Base-by-base conservation (phyloP, 2,797 vertebrate species). In the Neomorphus geoffroyi region DNA sequence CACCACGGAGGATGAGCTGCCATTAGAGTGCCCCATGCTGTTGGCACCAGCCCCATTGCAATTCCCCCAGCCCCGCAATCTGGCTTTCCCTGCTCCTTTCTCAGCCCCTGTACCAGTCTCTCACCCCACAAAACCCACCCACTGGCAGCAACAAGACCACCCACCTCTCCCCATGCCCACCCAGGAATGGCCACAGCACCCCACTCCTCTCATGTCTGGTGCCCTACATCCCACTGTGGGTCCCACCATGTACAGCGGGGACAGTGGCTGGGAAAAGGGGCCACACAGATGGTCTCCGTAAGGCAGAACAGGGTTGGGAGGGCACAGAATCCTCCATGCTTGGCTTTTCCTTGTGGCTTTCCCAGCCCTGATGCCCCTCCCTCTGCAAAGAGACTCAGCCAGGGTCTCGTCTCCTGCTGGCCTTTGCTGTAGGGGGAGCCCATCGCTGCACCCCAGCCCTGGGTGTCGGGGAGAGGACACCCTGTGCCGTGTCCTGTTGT, bases 121-220 rank as follows among this genome's bases (percentile, higher is more conserved):
- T 80, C 67, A 23, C 69, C n/a, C 88, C 78, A 87, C 48, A 86
- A 61, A 80, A 93, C 86, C 50, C 80, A 86, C 72, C 70, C 16
- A 11, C 37, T 1, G 0, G 80, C 74, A 94, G 92, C 91, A 74
- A 56, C 7, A 0, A 94, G 97, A 97, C 97, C 97, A 97, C 97
- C 97, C 97, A 97, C 93, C 92, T 91, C 90, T 94, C 80, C 24
- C 56, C 9, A 1, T 96, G 97, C 95, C 97, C 96, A 97, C 97
- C 97, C 97, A 97, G 95, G 89, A 92, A 97, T 0, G 33, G 53
- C 61, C 71, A 41, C 12, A 3, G 82, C 69, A 88, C 82, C 89
- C 62, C 7, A 2, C 13, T 65, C 26, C 13, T 57, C 18, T 17
- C 13, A 37, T 28, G n/a, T n/a, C 77, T 81, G 69, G 91, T 65